Conservation (phyloP, 2,888 invertebrate genomes). For the Drosophila koepferae region DNA sequence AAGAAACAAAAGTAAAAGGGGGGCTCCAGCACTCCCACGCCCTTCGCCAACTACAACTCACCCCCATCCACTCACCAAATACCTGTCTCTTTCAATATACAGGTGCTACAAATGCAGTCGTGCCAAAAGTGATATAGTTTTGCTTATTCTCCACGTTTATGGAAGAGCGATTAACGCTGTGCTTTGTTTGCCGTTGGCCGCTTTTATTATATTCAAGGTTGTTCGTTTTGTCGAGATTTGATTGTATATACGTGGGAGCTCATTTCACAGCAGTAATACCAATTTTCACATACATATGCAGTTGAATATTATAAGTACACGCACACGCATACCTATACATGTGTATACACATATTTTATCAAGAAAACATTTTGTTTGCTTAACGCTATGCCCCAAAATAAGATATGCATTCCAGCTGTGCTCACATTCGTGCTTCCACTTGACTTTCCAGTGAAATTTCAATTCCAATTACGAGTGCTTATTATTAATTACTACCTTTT, state of each 20-base stretch:
- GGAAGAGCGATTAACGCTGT: slow-evolving; percentile 48
- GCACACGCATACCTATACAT: not conserved
- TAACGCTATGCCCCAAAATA: slow-evolving; percentile 44
- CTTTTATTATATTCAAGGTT: slow-evolving; percentile 74
- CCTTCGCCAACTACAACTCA: slow-evolving; percentile 34
- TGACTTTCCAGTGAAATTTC: slow-evolving; percentile 55
- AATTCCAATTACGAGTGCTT: slow-evolving; percentile 28
- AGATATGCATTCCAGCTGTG: slow-evolving; percentile 49
- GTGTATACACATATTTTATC: slow-evolving; percentile 42
- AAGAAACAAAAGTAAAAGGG: slow-evolving; percentile 23
- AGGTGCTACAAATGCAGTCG: slow-evolving; percentile 56
- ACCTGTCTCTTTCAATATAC: slow-evolving; percentile 37
- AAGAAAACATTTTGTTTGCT: slow-evolving; percentile 62
- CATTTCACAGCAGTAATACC: slow-evolving; percentile 40
- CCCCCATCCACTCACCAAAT: slow-evolving; percentile 26
- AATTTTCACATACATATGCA: slow-evolving; percentile 16
- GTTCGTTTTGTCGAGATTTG: slow-evolving; percentile 48
- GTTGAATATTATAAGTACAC: not conserved
- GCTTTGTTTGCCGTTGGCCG: slow-evolving; percentile 40
- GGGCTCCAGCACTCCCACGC: slow-evolving; percentile 61
- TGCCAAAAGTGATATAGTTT: slow-evolving; percentile 50
- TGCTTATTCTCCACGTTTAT: slow-evolving; percentile 39
- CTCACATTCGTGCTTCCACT: slow-evolving; percentile 34
- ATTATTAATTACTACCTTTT: slow-evolving; percentile 52
- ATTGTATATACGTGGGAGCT: slow-evolving; percentile 44